A percentile compares a stretch with the other conserved stretches of the same genome.
These are phyloP conservation scores for Lumbricus terrestris DNA, from an alignment of 2,888 invertebrate genomes.

Conservation along the genomic window DNA sequence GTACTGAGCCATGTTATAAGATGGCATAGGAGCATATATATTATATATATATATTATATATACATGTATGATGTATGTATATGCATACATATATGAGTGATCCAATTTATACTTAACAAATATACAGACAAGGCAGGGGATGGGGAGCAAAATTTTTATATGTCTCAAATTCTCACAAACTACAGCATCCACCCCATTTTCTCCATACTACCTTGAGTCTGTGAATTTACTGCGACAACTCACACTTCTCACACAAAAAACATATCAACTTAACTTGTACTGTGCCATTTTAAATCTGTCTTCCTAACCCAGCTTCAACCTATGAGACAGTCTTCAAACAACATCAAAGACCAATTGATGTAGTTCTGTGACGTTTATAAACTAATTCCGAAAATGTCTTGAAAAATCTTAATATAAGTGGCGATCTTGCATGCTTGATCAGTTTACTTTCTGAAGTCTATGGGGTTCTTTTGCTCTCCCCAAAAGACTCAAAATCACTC, in stretches of 20 bases:
- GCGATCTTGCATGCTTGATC: not conserved
- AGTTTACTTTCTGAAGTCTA: not conserved
- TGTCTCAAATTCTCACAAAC: not conserved
- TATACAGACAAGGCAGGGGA: conserved; percentile 16
- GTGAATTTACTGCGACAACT: not conserved
- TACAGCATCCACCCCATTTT: not conserved
- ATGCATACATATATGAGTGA: conserved; percentile 17
- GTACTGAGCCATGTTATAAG: not conserved
- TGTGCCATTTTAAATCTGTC: not conserved
- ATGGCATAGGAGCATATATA: not conserved
- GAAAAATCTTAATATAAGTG: not conserved
- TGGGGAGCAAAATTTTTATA: not conserved
- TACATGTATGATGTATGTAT: too few relatives aligned
- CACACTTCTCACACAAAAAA: not conserved
- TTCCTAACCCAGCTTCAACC: too few relatives aligned
- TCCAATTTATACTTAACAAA: not conserved
- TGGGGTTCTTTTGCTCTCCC: not conserved
- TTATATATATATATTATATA: conserved; percentile 23
- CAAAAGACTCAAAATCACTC: not conserved
- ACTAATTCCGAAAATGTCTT: not conserved
- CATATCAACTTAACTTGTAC: not conserved
- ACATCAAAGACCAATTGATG: too few relatives aligned
- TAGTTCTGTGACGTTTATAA: not conserved
- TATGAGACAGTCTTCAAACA: too few relatives aligned
- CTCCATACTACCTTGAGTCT: not conserved